These are phyloP conservation scores for Todiramphus saurophagus DNA, from an alignment of 2,113 vertebrate species.

Conservation along the genomic window DNA sequence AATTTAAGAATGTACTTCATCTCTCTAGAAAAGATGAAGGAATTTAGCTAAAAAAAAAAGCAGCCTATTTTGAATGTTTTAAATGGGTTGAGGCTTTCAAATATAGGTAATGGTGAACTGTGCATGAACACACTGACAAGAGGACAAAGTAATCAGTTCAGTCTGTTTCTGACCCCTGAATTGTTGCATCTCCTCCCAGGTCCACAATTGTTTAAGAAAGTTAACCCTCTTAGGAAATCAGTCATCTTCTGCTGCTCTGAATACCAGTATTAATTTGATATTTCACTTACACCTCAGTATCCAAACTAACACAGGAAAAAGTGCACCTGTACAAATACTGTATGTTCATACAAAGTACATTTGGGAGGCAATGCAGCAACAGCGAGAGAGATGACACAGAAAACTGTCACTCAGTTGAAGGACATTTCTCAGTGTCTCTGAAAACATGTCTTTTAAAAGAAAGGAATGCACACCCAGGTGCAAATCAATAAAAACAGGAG, in stretches of 20 bases:
- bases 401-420: background rate
- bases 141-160: background rate
- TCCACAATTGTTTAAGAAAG: background rate
- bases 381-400: background rate
- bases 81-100: background rate
- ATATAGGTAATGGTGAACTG: background rate
- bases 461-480: background rate
- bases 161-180: background rate
- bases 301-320: background rate
- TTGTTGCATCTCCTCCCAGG: background rate
- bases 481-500: background rate
- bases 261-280: background rate
- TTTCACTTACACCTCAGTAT: background rate
- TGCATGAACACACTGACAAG: background rate
- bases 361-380: background rate
- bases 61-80: background rate
- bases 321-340: background rate
- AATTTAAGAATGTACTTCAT: background rate
- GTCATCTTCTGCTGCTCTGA: background rate
- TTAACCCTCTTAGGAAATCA: background rate
- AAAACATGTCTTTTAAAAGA: background rate
- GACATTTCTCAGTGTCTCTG: background rate
- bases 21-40: background rate
- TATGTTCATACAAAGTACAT: background rate
- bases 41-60: background rate